A percentile compares a stretch with the other conserved stretches of the same genome.
Conservation (phyloP, 2,888 invertebrate genomes). For the Mongoloraphidia duomilia region DNA sequence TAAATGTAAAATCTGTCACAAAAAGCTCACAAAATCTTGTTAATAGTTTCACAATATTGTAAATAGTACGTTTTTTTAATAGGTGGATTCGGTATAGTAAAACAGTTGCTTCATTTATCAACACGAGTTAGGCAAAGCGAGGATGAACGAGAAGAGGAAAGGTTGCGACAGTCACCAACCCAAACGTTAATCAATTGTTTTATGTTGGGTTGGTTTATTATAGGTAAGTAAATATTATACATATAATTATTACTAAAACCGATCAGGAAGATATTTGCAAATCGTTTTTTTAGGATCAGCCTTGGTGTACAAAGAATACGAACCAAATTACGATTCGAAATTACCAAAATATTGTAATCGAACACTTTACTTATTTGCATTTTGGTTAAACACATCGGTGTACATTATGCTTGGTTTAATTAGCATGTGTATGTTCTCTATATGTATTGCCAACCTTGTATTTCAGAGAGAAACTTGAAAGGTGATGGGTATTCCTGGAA, state of each 20-base stretch:
- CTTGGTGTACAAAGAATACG: constrained; percentile 52
- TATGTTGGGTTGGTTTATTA: constrained; percentile 53
- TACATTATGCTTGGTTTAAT: constrained; percentile 41
- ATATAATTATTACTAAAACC: constrained; percentile 4
- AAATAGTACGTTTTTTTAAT: constrained; percentile 12
- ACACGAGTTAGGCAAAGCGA: constrained; percentile 36
- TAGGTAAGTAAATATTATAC: constrained; percentile 32
- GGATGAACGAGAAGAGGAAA: constrained; percentile 38
- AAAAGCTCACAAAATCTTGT: too few species aligned
- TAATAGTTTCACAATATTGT: too few species aligned
- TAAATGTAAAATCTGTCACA: too few species aligned
- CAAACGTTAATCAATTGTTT: constrained; percentile 45
- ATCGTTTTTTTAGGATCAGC: constrained; percentile 38
- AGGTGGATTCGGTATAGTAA: constrained; percentile 48
- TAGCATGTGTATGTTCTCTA: constrained; percentile 38
- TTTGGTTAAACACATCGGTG: constrained; percentile 50
- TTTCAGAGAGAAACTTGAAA: constrained; percentile 20
- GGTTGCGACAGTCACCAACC: constrained; percentile 36
- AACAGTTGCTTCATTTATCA: constrained; percentile 42
- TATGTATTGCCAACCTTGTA: constrained; percentile 35
- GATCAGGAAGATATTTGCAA: constrained; percentile 1
- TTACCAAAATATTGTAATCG: constrained; percentile 44
- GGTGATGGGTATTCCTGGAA: too few species aligned
- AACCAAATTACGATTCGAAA: constrained; percentile 39
- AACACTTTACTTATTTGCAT: constrained; percentile 52